Percentiles rank a stretch among this genome's conserved stretches.
Conservation (phyloP, 2,797 vertebrate species). For the Mormyrops boulengeri region DNA sequence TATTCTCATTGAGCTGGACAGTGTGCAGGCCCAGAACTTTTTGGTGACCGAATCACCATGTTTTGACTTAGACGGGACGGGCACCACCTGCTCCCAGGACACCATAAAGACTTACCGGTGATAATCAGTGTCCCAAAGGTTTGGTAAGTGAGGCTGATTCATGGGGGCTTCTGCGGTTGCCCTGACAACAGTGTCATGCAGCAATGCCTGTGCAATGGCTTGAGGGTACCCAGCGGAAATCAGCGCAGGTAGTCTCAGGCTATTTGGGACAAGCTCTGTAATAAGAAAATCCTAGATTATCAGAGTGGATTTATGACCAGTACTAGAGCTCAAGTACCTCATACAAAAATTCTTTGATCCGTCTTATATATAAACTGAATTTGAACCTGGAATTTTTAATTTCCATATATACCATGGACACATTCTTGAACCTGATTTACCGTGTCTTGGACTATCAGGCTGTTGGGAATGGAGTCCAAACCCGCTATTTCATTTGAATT, state of each 20-base stretch:
- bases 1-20: not conserved
- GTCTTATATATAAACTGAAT: conserved; percentile 62
- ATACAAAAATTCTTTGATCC: conserved; percentile 62
- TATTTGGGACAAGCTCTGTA: not conserved
- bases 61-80: not conserved
- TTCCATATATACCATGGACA: not conserved
- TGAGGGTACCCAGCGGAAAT: not conserved
- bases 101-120: not conserved
- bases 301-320: conserved; percentile 45
- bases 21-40: not conserved
- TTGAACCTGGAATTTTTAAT: not conserved
- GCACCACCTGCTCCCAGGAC: not conserved
- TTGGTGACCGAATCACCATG: not conserved
- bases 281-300: conserved; percentile 3
- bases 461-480: not conserved
- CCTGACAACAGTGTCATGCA: not conserved
- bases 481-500: not conserved
- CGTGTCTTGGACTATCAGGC: not conserved
- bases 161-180: not conserved
- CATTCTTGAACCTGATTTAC: not conserved
- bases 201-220: not conserved
- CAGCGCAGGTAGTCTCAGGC: not conserved
- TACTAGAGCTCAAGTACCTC: conserved; percentile 31
- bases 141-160: not conserved
- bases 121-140: not conserved